phyloP scores from a whole-genome alignment of 2,113 vertebrate species.

The Aphelocoma coerulescens region DNA sequence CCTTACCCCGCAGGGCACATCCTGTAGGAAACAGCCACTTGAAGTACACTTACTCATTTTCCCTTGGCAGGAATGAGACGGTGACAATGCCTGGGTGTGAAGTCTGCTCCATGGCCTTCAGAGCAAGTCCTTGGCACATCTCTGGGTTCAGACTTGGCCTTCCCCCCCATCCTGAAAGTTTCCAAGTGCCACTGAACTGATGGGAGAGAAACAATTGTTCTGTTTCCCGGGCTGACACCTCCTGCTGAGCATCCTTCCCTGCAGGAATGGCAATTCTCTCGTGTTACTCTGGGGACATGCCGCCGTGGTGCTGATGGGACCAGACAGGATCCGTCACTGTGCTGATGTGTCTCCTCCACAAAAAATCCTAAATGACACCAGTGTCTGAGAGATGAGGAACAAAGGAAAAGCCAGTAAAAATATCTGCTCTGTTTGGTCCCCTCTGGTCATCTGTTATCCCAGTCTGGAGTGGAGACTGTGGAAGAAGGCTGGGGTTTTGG shows the following conservation, averaged over 20 bases:
- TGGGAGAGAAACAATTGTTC: conserved; percentile 26
- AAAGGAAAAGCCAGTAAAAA: conserved; percentile 41
- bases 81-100: background rate
- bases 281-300: conserved; percentile 5
- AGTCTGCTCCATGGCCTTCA: background rate
- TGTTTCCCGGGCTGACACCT: conserved; percentile 54
- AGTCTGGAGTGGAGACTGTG: background rate
- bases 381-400: background rate
- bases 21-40: conserved; percentile 15
- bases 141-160: background rate
- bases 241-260: conserved; percentile 41
- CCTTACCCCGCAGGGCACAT: background rate
- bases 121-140: conserved; percentile 30
- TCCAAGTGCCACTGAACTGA: background rate
- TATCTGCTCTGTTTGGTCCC: background rate
- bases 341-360: conserved; percentile 41
- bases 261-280: conserved; percentile 39
- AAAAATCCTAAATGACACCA: conserved; percentile 52
- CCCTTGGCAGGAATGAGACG: background rate
- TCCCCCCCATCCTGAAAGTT: background rate
- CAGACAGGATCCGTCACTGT: conserved; percentile 61
- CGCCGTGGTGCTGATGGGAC: conserved; percentile 38
- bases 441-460: conserved; percentile 3
- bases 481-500: background rate
- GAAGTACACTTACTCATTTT: background rate